Conservation (phyloP, 1,140 invertebrate genomes). For the Bombus affinis region DNA sequence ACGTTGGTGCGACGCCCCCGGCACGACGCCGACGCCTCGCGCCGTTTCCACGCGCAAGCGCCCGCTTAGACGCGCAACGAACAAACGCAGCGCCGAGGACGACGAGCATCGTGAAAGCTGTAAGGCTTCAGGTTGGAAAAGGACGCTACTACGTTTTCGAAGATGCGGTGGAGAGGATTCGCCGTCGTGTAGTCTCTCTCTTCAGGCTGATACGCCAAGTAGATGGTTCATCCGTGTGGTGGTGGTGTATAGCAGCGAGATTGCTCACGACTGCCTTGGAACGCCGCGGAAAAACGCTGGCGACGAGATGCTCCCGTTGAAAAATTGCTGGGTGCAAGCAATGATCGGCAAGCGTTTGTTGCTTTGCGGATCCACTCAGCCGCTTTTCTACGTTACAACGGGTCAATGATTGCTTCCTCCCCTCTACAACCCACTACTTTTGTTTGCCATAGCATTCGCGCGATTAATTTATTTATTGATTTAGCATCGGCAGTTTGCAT, state of each 20-base stretch:
- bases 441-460: too few relatives aligned
- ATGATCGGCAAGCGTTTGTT: slow-evolving; percentile 32
- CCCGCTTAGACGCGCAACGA: slow-evolving; percentile 17
- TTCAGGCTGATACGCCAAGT: too few relatives aligned
- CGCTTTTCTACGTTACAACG: neutral
- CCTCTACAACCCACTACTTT: too few relatives aligned
- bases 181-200: slow-evolving; percentile 4
- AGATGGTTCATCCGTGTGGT: neutral
- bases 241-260: slow-evolving; percentile 31
- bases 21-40: slow-evolving; percentile 69
- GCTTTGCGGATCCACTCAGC: neutral
- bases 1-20: slow-evolving; percentile 70
- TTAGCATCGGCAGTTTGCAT: too few relatives aligned
- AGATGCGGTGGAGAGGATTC: slow-evolving; percentile 14
- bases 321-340: slow-evolving; percentile 45
- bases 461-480: too few relatives aligned
- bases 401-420: neutral
- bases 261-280: slow-evolving; percentile 26
- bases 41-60: slow-evolving; percentile 60
- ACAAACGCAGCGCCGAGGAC: slow-evolving; percentile 11
- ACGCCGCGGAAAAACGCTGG: slow-evolving; percentile 30
- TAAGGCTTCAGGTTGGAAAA: neutral
- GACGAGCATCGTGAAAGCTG: neutral
- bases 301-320: slow-evolving; percentile 34
- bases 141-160: neutral